phyloP scores from a whole-genome alignment of 2,113 vertebrate species.

The Myotis davidii region DNA sequence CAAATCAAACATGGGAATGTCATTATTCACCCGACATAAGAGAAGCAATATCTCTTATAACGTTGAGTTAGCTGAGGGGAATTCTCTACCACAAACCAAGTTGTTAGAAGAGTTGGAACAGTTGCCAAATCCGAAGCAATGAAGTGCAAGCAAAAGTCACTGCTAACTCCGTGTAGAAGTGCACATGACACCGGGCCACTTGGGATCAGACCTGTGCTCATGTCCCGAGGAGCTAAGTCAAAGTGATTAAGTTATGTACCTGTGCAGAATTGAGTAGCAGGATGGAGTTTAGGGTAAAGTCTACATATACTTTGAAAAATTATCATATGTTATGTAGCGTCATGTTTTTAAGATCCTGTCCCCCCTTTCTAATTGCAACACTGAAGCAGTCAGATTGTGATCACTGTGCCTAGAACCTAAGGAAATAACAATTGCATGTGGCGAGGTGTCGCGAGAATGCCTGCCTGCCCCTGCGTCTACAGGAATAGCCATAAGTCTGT shows the following conservation, averaged over 20 bases:
- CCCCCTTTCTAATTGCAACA: not conserved
- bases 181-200: accelerated
- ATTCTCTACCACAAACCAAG: conserved; percentile 66
- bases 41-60: not conserved
- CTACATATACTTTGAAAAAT: not conserved
- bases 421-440: not conserved
- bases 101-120: conserved; percentile 60
- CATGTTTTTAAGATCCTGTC: not conserved
- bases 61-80: not conserved
- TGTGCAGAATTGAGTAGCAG: not conserved
- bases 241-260: not conserved
- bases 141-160: not conserved
- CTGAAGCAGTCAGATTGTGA: not conserved
- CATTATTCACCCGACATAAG: conserved; percentile 9
- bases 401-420: not conserved
- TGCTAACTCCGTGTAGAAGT: not conserved
- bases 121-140: conserved; percentile 45
- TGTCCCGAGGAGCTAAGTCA: not conserved
- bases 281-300: not conserved
- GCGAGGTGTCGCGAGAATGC: not conserved
- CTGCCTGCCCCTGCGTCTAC: not conserved
- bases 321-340: not conserved
- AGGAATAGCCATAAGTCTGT: not conserved
- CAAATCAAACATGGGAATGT: not conserved
- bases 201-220: not conserved